These are phyloP conservation scores for Oppia nitens DNA, from an alignment of 1,140 invertebrate species.

Conservation along the genomic window DNA sequence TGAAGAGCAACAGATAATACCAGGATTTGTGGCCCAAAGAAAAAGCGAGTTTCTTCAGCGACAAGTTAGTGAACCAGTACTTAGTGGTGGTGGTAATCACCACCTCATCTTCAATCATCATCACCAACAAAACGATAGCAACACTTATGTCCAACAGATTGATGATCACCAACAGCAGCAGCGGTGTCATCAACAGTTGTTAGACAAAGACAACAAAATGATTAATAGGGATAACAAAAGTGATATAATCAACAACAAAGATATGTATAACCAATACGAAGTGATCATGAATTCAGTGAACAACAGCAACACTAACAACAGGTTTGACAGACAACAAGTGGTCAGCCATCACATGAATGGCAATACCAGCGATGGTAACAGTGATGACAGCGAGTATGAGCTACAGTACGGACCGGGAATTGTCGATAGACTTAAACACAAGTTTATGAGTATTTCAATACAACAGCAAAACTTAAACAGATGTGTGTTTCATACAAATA, in stretches of 20 bases:
- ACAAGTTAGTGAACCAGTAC: background rate
- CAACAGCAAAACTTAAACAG: constrained; percentile 27
- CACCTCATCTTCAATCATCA: no score
- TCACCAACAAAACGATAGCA: no score
- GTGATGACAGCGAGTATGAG: constrained; percentile 36
- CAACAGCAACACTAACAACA: background rate
- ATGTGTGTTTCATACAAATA: constrained; percentile 42
- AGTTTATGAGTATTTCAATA: constrained; percentile 59
- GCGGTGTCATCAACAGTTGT: no score
- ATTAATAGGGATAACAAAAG: background rate
- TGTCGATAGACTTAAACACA: constrained; percentile 53
- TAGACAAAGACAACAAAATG: background rate
- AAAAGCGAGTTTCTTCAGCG: background rate
- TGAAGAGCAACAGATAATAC: background rate
- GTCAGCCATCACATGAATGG: background rate
- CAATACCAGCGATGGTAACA: background rate
- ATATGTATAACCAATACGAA: background rate
- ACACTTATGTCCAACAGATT: no score
- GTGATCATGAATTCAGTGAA: background rate
- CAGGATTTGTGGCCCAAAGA: background rate
- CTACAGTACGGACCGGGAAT: constrained; percentile 77
- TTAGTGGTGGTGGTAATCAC: no score
- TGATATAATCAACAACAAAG: background rate
- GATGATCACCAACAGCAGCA: no score
- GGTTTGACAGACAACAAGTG: background rate